Conservation (phyloP, 37 sponge, comb jelly and placozoan genomes). For the Oopsacas minuta region DNA sequence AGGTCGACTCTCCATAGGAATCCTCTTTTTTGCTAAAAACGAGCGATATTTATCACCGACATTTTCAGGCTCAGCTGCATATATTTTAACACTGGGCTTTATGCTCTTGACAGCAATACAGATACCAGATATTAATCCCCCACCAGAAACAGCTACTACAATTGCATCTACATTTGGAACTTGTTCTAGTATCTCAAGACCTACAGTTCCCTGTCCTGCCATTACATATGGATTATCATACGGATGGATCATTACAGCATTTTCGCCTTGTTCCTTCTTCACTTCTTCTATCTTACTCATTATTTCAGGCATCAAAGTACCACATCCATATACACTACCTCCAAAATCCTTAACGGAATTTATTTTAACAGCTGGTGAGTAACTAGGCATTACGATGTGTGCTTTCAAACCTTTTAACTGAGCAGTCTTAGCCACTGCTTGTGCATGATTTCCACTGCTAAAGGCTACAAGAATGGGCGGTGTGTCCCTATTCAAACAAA, state of each 20-base stretch:
- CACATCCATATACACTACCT: constrained; percentile 37
- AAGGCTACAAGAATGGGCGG: constrained; percentile 44
- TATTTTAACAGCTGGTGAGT: constrained; percentile 29
- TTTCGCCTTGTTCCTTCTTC: constrained; percentile 8
- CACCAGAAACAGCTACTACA: constrained; percentile 42
- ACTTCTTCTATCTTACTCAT: constrained; percentile 25
- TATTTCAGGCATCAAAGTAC: constrained; percentile 21
- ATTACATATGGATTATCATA: constrained; percentile 42
- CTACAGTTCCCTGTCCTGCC: constrained; percentile 73
- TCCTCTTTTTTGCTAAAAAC: constrained; percentile 29
- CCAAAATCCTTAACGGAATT: constrained; percentile 45
- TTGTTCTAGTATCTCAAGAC: constrained; percentile 55
- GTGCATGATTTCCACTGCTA: constrained; percentile 74
- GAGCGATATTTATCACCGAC: constrained; percentile 55
- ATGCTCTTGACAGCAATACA: constrained; percentile 52
- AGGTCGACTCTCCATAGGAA: constrained; percentile 28
- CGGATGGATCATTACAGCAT: constrained; percentile 32
- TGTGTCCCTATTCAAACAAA: background rate
- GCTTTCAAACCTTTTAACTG: constrained; percentile 28
- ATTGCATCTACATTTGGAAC: constrained; percentile 56
- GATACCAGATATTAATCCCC: constrained; percentile 49
- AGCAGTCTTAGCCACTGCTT: constrained; percentile 56
- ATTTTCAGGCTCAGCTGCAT: constrained; percentile 55
- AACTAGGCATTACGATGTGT: constrained; percentile 59
- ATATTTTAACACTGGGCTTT: constrained; percentile 40